Base-by-base conservation (phyloP, 1,140 invertebrate species). In the Potamilus streckersoni region DNA sequence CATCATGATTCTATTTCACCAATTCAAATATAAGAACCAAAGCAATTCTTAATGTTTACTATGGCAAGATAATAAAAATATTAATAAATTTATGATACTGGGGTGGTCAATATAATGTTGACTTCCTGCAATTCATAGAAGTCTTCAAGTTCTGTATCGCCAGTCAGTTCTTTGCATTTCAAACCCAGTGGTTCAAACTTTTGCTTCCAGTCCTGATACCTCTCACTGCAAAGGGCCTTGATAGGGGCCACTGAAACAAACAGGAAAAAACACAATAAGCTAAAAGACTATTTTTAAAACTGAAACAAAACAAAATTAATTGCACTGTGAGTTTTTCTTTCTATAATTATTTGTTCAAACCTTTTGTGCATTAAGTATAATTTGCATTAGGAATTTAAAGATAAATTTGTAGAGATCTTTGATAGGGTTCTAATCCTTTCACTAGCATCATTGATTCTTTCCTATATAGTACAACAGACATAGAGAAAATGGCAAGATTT, bases 221-320 rank as follows among this genome's bases (percentile, higher is more conserved):
- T 91, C 89, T 96, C 94, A 60, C 92, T 91, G 83, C 95, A 95
- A 20, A 96, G 85, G 0, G 94, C 93, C 90, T 96, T 96, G 63
- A 95, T 92, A 20, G 95, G 95, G 2, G 94, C 94, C 92, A 96
- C 94, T 95, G 83, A 67, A 91, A 91, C 17, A 17, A 66, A n/a
- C 27, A 76, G 27, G 49, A 67, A 79, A 69, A 71, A 76, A 16
- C 5, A 57, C n/a, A 64, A n/a, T 66, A 65, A 65, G 5, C 38
- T 23, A 38, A 55, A 55, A 19, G 20, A 20, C 12, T 19, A 27
- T 66, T 56, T 15, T 59, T 56, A 2, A 11, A 19, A 58, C 59
- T 49, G 11, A 68, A 68, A 55, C 8, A 38, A 38, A 38, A 38
- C 4, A 3, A 38, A 38, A 38, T 38, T 38, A 38, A 38, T 8